Conservation (phyloP, 2,888 invertebrate genomes). For the Aplocera efformata region DNA sequence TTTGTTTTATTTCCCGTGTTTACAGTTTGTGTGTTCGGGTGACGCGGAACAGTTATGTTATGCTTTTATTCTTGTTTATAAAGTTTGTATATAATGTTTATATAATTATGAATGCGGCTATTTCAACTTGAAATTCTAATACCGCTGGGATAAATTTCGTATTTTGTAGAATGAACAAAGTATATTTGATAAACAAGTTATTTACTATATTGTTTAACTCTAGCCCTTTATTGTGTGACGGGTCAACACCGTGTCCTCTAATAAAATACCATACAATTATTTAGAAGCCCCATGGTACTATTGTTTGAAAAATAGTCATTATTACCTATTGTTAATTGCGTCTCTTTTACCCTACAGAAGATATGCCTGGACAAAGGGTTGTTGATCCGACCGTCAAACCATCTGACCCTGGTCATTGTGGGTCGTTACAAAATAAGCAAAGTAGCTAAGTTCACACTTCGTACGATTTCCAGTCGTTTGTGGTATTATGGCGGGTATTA, state of each 20-base stretch:
- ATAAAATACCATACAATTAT: no score
- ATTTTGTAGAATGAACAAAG: no score
- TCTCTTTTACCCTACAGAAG: conserved; percentile 17
- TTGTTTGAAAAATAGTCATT: conserved; percentile 42
- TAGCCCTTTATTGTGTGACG: no score
- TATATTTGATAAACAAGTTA: no score
- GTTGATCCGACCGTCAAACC: conserved; percentile 22
- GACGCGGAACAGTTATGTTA: conserved; percentile 16
- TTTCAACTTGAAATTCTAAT: conserved; percentile 6
- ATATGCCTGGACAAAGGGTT: conserved; percentile 20
- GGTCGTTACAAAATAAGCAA: conserved; percentile 3
- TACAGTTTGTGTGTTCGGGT: conserved; percentile 19
- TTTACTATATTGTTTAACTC: no score
- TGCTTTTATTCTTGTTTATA: conserved; percentile 27
- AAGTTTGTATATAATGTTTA: neutral
- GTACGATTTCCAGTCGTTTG: conserved; percentile 27
- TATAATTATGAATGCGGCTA: conserved; percentile 18
- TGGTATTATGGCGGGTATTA: conserved; percentile 37
- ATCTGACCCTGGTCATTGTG: conserved; percentile 33
- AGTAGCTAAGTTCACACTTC: conserved; percentile 19
- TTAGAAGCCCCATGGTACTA: conserved; percentile 7
- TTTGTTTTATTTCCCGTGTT: conserved; percentile 28
- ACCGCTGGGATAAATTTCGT: no score
- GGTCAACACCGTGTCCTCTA: no score
- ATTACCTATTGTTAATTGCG: conserved; percentile 3